Base-by-base conservation (phyloP, 1,140 invertebrate genomes). In the Trichonephila clavata region DNA sequence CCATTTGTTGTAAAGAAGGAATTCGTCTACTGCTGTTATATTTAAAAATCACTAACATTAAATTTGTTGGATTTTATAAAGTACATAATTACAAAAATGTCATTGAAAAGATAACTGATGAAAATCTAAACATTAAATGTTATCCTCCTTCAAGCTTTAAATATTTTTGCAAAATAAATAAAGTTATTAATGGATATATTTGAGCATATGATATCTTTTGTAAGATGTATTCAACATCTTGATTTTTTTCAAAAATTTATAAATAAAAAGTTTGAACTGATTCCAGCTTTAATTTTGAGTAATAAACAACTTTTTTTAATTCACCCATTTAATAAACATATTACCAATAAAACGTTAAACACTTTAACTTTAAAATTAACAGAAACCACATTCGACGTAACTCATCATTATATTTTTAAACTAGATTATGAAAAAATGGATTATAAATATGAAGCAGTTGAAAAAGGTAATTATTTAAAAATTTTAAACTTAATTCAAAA, bases 161-260 rank as follows among this genome's bases (percentile, higher is more conserved):
- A 57, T 84, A 59, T 59, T 84, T 84, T 84, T 59, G 43, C 5
- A 84, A 84, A 84, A 59, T 84, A 84, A 84, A 57, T 81, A 81
- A 81, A 81, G 80, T 57, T 83, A 83, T 83, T 20, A 83, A 83
- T 83, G 80, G 80, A 83, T 50, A 83, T 83, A 57, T 57, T 50
- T 83, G 43, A 57, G 57, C 80, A 83, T 20, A 83, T 43, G 80
- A 57, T 21, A 83, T 83, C 1, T 83, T 83, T n/a, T 83, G 50
- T 83, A 0, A 18, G 80, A 21, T n/a, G 20, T 57, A 21, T n/a
- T 83, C 80, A 83, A 83, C 39, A 57, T 14, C 18, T 83, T 2
- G 80, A 81, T 81, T 21, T 57, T 83, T 83, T 83, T 43, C 43
- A 18, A 57, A 83, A 83, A 57, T 50, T n/a, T 50, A 16, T 50